Conservation (phyloP, 2,113 vertebrate species). For the Balaenoptera acutorostrata region DNA sequence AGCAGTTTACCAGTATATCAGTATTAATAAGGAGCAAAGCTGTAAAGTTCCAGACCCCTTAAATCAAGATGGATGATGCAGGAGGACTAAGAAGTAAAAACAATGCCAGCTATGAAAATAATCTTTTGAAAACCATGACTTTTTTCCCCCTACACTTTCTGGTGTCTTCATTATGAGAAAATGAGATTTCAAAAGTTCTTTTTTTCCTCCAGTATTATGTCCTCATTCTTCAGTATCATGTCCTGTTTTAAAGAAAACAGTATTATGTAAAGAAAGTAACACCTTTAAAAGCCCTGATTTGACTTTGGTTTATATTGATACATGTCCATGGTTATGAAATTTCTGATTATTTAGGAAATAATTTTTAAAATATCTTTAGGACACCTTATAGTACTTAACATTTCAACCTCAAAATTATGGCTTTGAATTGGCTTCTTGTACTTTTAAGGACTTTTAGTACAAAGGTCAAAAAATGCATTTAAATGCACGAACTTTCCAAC, state of each 20-base stretch:
- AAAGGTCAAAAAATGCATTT: neutral
- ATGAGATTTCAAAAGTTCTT: constrained; percentile 15
- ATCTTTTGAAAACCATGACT: neutral
- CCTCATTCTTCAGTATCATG: neutral
- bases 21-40: neutral
- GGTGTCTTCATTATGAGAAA: neutral
- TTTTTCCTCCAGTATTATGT: neutral
- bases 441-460: constrained; percentile 16
- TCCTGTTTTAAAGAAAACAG: neutral
- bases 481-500: neutral
- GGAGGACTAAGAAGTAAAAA: neutral
- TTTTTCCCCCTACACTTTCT: neutral
- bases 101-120: neutral
- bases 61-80: neutral
- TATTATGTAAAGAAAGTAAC: neutral
- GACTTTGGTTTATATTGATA: constrained; percentile 23
- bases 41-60: neutral
- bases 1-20: neutral
- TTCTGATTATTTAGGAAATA: constrained; percentile 48
- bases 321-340: neutral
- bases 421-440: constrained; percentile 29
- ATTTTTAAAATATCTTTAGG: constrained; percentile 28
- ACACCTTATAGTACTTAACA: neutral
- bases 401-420: neutral
- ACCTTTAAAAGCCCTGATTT: neutral